Base-by-base conservation (phyloP, 2,113 vertebrate species). In the Melospiza melodia region DNA sequence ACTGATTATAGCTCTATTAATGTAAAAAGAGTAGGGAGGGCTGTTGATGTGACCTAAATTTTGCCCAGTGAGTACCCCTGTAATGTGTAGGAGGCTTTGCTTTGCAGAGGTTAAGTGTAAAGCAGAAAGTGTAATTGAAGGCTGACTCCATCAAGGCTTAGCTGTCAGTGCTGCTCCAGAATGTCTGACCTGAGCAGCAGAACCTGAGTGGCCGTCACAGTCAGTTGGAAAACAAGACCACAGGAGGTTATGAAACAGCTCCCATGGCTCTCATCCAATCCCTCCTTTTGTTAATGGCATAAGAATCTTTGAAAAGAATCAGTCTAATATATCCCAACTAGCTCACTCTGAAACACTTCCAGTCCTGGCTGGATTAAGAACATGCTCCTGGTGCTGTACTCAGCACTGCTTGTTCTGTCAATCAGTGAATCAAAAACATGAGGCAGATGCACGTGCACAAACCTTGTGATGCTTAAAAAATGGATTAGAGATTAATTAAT, bases 191-290 rank as follows among this genome's bases (percentile, higher is more conserved):
- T 83, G 69, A 37, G 18, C 76, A 89, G 80, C 73, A 89, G 55
- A 16, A 89, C 87, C 79, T 57, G 25, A 61, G 76, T 25, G 91
- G 62, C 66, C 7, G 4, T 61, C 71, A 79, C 11, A 92, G 86
- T 71, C 89, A 79, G 81, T 84, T 95, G 91, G 77, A 84, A 94
- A 92, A 87, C 81, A 89, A 79, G 69, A 67, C 57, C 62, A n/a
- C 83, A 78, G 84, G 21, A 93, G 84, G 80, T 95, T 94, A 95
- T 91, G 93, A 95, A 96, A 94, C 86, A 92, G 69, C 74, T 96
- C 87, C 80, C 76, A n/a, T 2, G 25, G 95, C 84, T 91, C 55
- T 61, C 37, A 44, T 78, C 91, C 93, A 96, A 21, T 43, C 73
- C 39, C 62, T 94, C 24, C 1, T 91, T 77, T 93, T 83, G 33